Base-by-base conservation (phyloP, 2,113 vertebrate genomes). In the Saimiri boliviensis region DNA sequence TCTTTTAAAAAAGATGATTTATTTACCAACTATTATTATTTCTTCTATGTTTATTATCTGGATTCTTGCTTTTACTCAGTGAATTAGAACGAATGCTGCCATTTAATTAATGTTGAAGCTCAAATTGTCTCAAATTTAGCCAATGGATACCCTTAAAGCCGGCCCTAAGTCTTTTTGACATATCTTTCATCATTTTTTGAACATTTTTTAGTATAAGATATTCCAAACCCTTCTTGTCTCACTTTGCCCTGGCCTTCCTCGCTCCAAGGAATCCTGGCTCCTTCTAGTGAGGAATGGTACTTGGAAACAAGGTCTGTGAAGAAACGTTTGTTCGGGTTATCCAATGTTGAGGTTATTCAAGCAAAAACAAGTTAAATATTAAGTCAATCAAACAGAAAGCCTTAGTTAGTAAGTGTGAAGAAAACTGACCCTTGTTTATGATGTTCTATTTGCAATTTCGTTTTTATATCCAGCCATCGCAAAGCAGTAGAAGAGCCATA, bases 11-110 rank as follows among this genome's bases (percentile, higher is more conserved):
- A 85, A 93, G 40, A 4, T 16, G 68, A 37, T 37, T 13, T 16
- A 47, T 47, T 82, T 95, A 83, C 32, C 52, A 88, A 66, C 9
- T 79, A 87, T 73, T 80, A 37, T 54, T 79, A n/a, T 35, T 90
- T 90, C 2, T 42, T 93, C 20, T 77, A 37, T 49, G 91, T 95
- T 88, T 49, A 32, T 73, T 84, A 80, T 16, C n/a, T 35, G 25
- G 21, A 45, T 83, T 92, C 52, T 95, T 79, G 70, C 83, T 95
- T 96, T 88, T 83, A 35, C 91, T 87, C 93, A 73, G 30, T 66
- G 47, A 86, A 63, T 89, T 92, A 63, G 60, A 87, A 54, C 2
- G 3, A 84, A 11, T 42, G 49, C 49, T 93, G 3, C 40, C 37
- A 56, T 11, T 91, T 93, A 73, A 68, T 88, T 90, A 23, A 89